These are phyloP conservation scores for Pseudocheirus occidentalis DNA, from an alignment of 2,797 vertebrate genomes.

Conservation along the genomic window DNA sequence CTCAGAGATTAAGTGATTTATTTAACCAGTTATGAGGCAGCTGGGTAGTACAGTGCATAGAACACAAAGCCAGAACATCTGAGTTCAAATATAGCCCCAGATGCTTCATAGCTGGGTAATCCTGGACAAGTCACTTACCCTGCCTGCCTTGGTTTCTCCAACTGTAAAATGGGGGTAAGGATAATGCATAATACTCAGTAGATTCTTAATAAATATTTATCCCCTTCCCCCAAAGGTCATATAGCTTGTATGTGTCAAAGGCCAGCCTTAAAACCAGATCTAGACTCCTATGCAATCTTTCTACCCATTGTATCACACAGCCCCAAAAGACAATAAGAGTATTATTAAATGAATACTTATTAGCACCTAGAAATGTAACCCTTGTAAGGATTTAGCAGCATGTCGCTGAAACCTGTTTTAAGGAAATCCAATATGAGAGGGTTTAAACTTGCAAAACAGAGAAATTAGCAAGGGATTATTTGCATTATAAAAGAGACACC, in stretches of 20 bases:
- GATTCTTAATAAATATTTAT: neutral
- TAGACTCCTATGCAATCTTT: neutral
- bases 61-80: neutral
- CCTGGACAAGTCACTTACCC: neutral
- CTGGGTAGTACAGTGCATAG: neutral
- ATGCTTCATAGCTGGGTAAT: neutral
- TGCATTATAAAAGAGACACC: slow-evolving; percentile 24
- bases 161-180: neutral
- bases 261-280: neutral
- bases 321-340: neutral
- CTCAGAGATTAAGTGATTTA: neutral
- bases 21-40: neutral
- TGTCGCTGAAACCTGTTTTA: slow-evolving; percentile 10
- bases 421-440: slow-evolving; percentile 54
- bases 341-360: neutral
- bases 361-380: neutral
- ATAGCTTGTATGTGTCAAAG: neutral
- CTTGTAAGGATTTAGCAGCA: neutral
- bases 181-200: neutral
- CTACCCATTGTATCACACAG: neutral
- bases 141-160: neutral
- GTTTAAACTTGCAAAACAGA: slow-evolving; percentile 10
- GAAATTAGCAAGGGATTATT: slow-evolving; percentile 42
- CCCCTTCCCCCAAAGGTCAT: neutral
- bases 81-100: neutral